Conservation (phyloP, 2,797 vertebrate species). For the Lateolabrax maculatus region DNA sequence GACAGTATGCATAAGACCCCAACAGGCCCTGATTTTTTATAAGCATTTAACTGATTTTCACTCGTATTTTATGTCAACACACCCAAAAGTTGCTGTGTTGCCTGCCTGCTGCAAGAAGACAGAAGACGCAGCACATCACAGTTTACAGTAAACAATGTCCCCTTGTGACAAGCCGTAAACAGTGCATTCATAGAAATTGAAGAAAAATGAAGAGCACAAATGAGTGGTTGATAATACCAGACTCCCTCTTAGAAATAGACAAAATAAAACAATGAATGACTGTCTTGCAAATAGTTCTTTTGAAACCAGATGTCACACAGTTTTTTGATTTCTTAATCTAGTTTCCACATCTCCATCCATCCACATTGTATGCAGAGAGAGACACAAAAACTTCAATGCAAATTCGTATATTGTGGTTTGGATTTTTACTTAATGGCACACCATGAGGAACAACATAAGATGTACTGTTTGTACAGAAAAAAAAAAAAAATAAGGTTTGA, state of each 20-base stretch:
- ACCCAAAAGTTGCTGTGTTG: constrained; percentile 7
- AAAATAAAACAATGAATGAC: neutral
- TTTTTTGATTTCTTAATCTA: neutral
- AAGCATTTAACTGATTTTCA: constrained; percentile 6
- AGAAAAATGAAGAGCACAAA: neutral
- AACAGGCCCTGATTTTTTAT: neutral
- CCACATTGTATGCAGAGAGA: neutral
- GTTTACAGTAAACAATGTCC: constrained; percentile 35
- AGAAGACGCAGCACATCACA: neutral
- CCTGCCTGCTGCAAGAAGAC: too few species aligned
- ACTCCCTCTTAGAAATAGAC: neutral
- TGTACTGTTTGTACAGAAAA: neutral
- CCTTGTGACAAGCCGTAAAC: constrained; percentile 21
- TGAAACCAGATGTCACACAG: neutral
- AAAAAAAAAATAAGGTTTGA: constrained; percentile 7
- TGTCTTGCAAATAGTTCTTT: neutral
- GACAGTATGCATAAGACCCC: neutral
- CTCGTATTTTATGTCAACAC: neutral
- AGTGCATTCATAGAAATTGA: neutral
- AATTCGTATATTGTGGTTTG: neutral
- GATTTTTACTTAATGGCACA: neutral
- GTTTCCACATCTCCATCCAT: too few species aligned
- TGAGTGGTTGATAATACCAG: neutral
- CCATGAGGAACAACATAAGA: neutral
- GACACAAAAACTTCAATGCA: neutral